Percentiles rank a stretch among this genome's conserved stretches.
Conservation (phyloP, 2,113 vertebrate genomes). For the Dermatemys mawii region DNA sequence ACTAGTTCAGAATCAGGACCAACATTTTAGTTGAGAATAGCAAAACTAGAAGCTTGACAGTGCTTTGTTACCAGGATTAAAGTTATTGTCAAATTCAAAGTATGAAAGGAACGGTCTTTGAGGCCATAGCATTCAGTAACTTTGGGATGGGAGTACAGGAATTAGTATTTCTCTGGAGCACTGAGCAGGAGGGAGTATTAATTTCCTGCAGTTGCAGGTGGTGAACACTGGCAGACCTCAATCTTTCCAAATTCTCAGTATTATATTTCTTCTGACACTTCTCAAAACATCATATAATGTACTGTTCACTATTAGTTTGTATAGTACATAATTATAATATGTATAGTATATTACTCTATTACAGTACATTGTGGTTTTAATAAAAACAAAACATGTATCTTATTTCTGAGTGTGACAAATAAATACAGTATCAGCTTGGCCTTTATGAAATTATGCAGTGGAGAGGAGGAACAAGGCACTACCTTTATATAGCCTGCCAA, state of each 20-base stretch:
- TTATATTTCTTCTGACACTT: not conserved
- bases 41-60: not conserved
- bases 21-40: constrained; percentile 34
- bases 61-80: constrained; percentile 4
- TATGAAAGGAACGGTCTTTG: not conserved
- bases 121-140: not conserved
- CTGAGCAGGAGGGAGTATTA: not conserved
- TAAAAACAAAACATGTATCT: too few relatives aligned
- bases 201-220: not conserved
- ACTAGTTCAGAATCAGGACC: not conserved
- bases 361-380: not conserved
- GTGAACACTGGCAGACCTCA: not conserved
- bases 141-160: not conserved
- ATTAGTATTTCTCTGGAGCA: not conserved
- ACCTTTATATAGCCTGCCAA: not conserved
- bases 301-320: too few relatives aligned
- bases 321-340: not conserved
- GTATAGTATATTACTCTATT: not conserved
- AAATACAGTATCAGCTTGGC: not conserved
- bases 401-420: too few relatives aligned
- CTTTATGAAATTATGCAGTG: not conserved
- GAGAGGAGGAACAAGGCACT: not conserved
- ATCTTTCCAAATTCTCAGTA: not conserved
- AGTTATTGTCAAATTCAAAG: not conserved
- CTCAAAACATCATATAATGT: not conserved